Evolutionary conservation across 2,888 invertebrate species (phyloP).

Genomic region (Hylaea fasciaria): DNA sequence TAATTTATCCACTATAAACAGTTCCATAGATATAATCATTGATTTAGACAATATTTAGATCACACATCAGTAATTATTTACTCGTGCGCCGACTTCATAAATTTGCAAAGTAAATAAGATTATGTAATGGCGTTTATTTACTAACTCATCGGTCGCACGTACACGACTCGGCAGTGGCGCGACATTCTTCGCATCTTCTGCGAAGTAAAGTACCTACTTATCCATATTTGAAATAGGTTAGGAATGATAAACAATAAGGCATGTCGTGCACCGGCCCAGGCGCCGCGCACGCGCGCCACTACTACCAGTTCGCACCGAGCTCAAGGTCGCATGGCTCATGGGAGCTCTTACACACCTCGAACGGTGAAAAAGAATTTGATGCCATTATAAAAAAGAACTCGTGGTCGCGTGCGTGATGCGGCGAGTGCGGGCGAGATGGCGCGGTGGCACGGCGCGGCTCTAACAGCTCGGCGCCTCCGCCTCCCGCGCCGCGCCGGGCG

Average conservation of each 20-base stretch:
- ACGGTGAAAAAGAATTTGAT: conserved; percentile 58
- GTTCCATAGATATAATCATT: too few species aligned
- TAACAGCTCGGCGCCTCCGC: conserved; percentile 64
- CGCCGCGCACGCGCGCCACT: conserved; percentile 29
- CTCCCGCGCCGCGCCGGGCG: conserved; percentile 58
- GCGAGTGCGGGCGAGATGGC: conserved; percentile 60
- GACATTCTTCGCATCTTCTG: conserved; percentile 31
- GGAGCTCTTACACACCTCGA: conserved; percentile 48
- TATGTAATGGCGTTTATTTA: conserved; percentile 27
- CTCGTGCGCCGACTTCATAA: conserved; percentile 10
- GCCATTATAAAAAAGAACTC: conserved; percentile 50
- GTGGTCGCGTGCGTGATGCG: conserved; percentile 25
- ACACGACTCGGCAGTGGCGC: conserved; percentile 31
- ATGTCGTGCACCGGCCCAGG: conserved; percentile 21
- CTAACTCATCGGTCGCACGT: conserved; percentile 28
- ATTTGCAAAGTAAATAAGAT: conserved; percentile 30
- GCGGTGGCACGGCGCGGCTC: conserved; percentile 71
- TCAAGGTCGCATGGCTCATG: conserved; percentile 52
- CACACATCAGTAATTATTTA: conserved; percentile 16
- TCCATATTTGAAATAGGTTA: conserved; percentile 27
- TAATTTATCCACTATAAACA: not conserved
- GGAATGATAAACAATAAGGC: conserved; percentile 38
- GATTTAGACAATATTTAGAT: conserved; percentile 16
- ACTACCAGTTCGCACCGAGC: conserved; percentile 44
- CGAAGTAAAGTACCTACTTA: conserved; percentile 17